Conservation (phyloP, 1,140 invertebrate species). For the Tetramorium simillimum region DNA sequence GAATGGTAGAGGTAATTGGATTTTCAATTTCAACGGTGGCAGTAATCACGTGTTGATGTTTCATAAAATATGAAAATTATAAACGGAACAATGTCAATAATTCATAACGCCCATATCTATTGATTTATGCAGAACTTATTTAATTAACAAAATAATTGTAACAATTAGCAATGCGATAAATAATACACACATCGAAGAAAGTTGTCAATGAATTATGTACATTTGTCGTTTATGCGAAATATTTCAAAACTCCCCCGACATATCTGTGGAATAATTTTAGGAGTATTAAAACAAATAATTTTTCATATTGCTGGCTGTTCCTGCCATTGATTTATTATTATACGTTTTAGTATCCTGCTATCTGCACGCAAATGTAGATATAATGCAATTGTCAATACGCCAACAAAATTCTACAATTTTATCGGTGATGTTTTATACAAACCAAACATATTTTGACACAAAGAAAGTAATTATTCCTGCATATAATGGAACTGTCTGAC, state of each 20-base stretch:
- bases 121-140: constrained; percentile 16
- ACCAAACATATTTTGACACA: not conserved
- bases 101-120: not conserved
- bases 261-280: not conserved
- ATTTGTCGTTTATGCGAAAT: constrained; percentile 9
- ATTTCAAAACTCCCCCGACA: not conserved
- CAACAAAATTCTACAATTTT: constrained; percentile 16
- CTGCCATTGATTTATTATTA: not conserved
- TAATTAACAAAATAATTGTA: constrained; percentile 46
- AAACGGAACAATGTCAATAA: constrained; percentile 8
- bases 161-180: constrained; percentile 30
- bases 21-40: not conserved
- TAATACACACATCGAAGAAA: constrained; percentile 32
- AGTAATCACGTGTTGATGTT: constrained; percentile 21
- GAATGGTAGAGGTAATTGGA: not conserved
- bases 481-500: not conserved
- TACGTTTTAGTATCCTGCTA: not conserved
- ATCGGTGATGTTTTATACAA: not conserved
- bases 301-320: not conserved
- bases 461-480: not conserved
- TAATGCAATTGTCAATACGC: constrained; percentile 9
- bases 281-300: not conserved
- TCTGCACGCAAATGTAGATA: not conserved
- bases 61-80: constrained; percentile 38
- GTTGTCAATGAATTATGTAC: constrained; percentile 15